Base-by-base conservation (phyloP, 2,888 invertebrate species). In the Reticulitermes lucifugus region DNA sequence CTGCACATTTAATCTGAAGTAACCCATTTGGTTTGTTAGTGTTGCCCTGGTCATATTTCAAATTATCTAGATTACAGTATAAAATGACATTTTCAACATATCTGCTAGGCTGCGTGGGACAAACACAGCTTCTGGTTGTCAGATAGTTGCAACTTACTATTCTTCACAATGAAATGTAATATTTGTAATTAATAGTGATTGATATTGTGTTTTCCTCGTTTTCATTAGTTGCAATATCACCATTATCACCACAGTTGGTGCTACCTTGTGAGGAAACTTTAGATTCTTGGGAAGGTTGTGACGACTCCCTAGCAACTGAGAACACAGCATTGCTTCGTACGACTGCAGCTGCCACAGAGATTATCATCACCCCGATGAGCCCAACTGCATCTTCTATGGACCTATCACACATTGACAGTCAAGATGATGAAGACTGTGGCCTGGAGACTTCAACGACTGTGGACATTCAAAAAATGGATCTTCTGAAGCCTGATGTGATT, bases 311-410 rank as follows among this genome's bases (percentile, higher is more conserved):
- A 25, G 70, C 70, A 83, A 83, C n/a, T 88, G 93, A 93, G 89
- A 92, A 93, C 89, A 93, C 93, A 86, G 93, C 93, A 84, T 90
- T 93, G 88, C 89, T 93, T 87, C 91, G 92, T 87, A 89, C 91
- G 89, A 77, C 85, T 51, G 92, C 91, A 88, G 91, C 91, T 88
- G 90, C 91, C 86, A 92, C 92, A 83, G 92, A 92, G 89, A 92
- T 90, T 80, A 89, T 89, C 84, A 89, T 90, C 86, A 89, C 90
- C 75, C 90, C 90, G 43, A 89, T 92, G 55, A 85, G 82, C 22
- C 87, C 87, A 7, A 60, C 84, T 9, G 79, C 85, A 12, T 86
- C 86, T 29, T 80, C 85, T 22, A 41, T 83, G 22, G 86, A 86
- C 70, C 83, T 87, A 46, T 83, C 85, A 43, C 71, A 83, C 65